These are phyloP conservation scores for Antheraea pernyi DNA, from an alignment of 1,140 invertebrate species.

Conservation along the genomic window DNA sequence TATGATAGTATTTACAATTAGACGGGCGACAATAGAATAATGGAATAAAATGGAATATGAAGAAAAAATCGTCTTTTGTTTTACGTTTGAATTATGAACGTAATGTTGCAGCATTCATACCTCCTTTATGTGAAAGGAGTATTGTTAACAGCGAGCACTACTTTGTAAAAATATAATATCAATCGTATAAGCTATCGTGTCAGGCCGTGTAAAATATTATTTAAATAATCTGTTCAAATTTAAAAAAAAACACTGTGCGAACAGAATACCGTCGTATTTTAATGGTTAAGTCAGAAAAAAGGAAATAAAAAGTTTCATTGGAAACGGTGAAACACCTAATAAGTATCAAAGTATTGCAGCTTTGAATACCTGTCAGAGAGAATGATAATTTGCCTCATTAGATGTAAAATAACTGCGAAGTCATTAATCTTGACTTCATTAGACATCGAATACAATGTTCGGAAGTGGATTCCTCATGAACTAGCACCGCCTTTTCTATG, in stretches of 20 bases:
- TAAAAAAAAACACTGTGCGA: background rate
- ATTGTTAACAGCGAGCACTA: too few relatives aligned
- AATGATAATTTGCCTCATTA: background rate
- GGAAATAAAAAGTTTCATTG: background rate
- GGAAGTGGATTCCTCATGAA: slow-evolving; percentile 29
- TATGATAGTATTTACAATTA: too few relatives aligned
- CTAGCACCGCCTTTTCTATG: slow-evolving; percentile 49
- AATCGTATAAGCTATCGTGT: too few relatives aligned
- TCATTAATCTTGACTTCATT: slow-evolving; percentile 63
- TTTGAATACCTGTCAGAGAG: background rate
- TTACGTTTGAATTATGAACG: too few relatives aligned
- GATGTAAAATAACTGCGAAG: slow-evolving; percentile 14
- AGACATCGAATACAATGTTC: slow-evolving; percentile 37
- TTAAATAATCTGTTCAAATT: background rate
- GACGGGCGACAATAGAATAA: too few relatives aligned
- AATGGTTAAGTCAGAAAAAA: background rate
- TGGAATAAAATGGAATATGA: too few relatives aligned
- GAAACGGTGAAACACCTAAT: slow-evolving; percentile 12
- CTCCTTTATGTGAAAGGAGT: too few relatives aligned
- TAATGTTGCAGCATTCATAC: too few relatives aligned
- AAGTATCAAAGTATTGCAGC: background rate
- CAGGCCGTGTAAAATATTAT: too few relatives aligned
- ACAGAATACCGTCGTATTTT: background rate
- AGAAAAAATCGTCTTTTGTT: too few relatives aligned
- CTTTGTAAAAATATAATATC: too few relatives aligned